Base-by-base conservation (phyloP, 30 jellyfish, hydroid and myxozoan genomes). In the Calvadosia cruxmelitensis region DNA sequence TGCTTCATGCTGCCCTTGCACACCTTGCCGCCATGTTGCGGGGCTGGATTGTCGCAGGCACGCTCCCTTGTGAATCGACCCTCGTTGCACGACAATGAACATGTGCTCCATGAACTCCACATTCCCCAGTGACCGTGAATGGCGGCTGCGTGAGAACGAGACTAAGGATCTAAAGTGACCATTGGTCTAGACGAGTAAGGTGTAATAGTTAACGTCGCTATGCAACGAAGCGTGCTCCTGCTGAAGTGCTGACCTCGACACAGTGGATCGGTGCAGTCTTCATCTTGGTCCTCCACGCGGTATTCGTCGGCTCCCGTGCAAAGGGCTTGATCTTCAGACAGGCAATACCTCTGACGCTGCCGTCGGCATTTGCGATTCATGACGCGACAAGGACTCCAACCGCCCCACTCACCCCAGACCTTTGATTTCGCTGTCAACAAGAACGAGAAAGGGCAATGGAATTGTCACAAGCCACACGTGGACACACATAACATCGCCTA, bases 361-460 rank as follows among this genome's bases (percentile, higher is more conserved):
- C 57, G 84, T 2, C 63, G 10, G 34, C 95, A 83, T 20, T 72
- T 50, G 29, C 52, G 32, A 12, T 69, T 25, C 86, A 84, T 50
- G 51, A 66, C 73, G 31, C 34, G 34, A 29, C 24, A 31, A 53
- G 57, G 57, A 42, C 57, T 42, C 57, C 95, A 83, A 0, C 88
- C 80, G 1, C 84, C 31, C 95, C 95, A 83, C 2, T 71, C 78
- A 33, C 91, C 64, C 95, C 95, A 83, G 7, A 36, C 77, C 0
- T 42, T 42, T 42, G 57, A 42, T 42, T 42, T 42, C 57, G 57
- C 57, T 42, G 20, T 5, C 10, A 42, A 20, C 20, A n/a, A n/a
- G n/a, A n/a, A n/a, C n/a, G n/a, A n/a, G n/a, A n/a, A n/a, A n/a
- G n/a, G n/a, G n/a, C n/a, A n/a, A n/a, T n/a, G n/a, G n/a, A n/a